These are phyloP conservation scores for Taenioides sp. DNA, from an alignment of 2,797 vertebrate genomes.

Conservation along the genomic window DNA sequence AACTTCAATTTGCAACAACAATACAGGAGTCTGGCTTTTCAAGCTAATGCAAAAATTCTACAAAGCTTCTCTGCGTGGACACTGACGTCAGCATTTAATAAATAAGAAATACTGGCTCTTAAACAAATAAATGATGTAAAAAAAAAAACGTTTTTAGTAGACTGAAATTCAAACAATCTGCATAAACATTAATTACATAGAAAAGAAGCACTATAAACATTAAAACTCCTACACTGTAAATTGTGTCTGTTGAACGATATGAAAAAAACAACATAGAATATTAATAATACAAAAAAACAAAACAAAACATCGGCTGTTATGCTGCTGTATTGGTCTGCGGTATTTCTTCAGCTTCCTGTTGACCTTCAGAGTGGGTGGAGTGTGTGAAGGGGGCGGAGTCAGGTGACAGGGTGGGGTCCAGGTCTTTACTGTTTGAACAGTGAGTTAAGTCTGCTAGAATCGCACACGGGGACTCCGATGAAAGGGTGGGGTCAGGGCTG, in stretches of 20 bases:
- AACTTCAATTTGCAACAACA: not conserved
- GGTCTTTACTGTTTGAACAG: not conserved
- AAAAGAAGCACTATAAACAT: not conserved
- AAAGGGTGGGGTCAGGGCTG: not conserved
- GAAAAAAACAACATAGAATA: not conserved
- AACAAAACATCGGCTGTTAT: not conserved
- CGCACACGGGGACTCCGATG: conserved; percentile 13
- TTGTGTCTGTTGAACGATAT: not conserved
- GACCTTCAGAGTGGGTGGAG: conserved; percentile 2
- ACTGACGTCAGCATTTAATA: not conserved
- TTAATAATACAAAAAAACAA: not conserved
- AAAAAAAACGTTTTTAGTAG: not conserved
- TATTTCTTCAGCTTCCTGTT: not conserved
- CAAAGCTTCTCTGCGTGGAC: not conserved
- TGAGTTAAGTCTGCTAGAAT: not conserved
- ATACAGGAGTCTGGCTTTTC: not conserved
- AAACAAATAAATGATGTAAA: not conserved
- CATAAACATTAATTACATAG: not conserved
- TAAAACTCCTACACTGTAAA: not conserved
- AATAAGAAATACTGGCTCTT: not conserved
- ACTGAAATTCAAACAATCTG: not conserved
- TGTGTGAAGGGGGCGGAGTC: conserved; percentile 23
- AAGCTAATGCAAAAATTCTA: not conserved
- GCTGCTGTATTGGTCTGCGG: not conserved
- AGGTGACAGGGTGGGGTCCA: not conserved